Evolutionary conservation across 1,140 invertebrate genomes (phyloP).

Genomic region (Conus betulinus): DNA sequence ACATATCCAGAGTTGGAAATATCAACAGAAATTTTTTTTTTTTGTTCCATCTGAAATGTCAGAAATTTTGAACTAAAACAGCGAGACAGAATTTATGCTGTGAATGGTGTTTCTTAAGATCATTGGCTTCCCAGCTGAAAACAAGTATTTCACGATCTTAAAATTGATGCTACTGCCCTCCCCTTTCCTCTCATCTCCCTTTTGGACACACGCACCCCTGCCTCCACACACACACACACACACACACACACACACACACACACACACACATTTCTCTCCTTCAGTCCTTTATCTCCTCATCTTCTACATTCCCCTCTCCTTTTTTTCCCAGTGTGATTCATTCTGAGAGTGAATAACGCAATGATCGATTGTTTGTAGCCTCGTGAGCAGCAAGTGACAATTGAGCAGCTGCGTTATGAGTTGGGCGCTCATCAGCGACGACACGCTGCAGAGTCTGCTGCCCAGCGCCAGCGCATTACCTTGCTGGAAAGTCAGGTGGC

Average conservation of each 20-base stretch:
- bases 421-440: slow-evolving; percentile 60
- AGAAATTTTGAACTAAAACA: no score
- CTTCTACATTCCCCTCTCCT: not conserved
- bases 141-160: no score
- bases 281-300: not conserved
- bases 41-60: no score
- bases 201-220: not conserved
- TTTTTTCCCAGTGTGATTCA: not conserved
- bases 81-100: no score
- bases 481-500: slow-evolving; percentile 70
- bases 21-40: no score
- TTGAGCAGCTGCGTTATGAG: slow-evolving; percentile 73
- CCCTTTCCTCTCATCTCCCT: no score
- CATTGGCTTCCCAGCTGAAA: no score
- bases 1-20: no score
- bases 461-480: slow-evolving; percentile 61
- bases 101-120: no score
- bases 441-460: slow-evolving; percentile 62
- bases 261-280: not conserved
- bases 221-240: not conserved
- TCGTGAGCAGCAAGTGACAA: slow-evolving; percentile 68
- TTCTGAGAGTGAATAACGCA: not conserved
- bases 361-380: slow-evolving; percentile 48
- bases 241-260: slow-evolving; percentile 15
- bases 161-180: no score